Conservation (phyloP, 2,113 vertebrate genomes). For the Phylloscopus whistleri region DNA sequence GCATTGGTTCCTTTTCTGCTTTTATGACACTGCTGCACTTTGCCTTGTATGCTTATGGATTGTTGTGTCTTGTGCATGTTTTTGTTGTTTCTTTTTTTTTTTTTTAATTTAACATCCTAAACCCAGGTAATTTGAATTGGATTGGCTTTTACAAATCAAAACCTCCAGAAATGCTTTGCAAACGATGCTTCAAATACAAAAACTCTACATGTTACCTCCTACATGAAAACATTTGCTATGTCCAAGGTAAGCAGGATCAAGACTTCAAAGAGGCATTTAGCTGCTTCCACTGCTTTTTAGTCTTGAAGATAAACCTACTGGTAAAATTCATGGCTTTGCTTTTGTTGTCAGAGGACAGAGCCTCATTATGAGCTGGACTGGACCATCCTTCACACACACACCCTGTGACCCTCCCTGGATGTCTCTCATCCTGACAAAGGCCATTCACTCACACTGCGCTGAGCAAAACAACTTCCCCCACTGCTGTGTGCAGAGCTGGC, state of each 20-base stretch:
- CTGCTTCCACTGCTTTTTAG: background rate
- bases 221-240: background rate
- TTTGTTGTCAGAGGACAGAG: background rate
- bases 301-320: background rate
- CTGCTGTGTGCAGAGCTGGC: background rate
- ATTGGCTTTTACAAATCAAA: background rate
- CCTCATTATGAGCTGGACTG: background rate
- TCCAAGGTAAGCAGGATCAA: background rate
- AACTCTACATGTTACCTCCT: background rate
- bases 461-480: background rate
- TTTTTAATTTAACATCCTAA: background rate
- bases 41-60: background rate
- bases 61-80: background rate
- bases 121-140: background rate
- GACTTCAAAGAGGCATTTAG: background rate
- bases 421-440: background rate
- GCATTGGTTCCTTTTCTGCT: background rate
- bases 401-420: background rate
- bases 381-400: background rate
- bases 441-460: background rate
- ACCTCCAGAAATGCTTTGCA: background rate
- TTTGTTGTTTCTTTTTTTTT: background rate
- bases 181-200: background rate
- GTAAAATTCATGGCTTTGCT: background rate
- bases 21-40: background rate